Evolutionary conservation across 1,140 invertebrate genomes (phyloP), one percentile per base, ranked within the genome.

Genomic region (Ctenoplectra terminalis): DNA sequence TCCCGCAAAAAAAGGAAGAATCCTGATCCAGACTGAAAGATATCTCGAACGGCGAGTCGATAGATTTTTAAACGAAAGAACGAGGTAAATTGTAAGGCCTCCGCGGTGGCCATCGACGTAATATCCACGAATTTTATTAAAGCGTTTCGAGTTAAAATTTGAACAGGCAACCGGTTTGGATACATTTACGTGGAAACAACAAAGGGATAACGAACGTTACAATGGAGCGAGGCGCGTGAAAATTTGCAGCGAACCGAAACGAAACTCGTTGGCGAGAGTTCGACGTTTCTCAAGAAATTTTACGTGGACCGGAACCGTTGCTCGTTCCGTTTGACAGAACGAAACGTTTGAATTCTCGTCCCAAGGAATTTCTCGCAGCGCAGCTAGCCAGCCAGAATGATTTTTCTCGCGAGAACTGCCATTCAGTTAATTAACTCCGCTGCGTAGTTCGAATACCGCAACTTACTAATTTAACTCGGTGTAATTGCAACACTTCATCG

Each of bases 361-460:
- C 15, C 2, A 63, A n/a, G 46, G 40, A 56, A 43, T 60, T 70
- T 58, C 50, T 23, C 74, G 40, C 37, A 1, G 26, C n/a, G 37
- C 2, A 20, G 11, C 50, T n/a, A n/a, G 29, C 29, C 50, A 8
- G 20, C n/a, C 17, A 37, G n/a, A 29, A 71, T 63, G 50, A 63
- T 73, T 73, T 73, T 73, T 40, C 60, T 73, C 75, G 54, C 66
- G 17, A 20, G n/a, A 58, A 23, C 52, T 40, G 52, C 48, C 56
- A 73, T n/a, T n/a, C n/a, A n/a, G n/a, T 80, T 73, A 73, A 80
- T 80, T 80, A 80, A 73, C 58, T 70, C 34, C 13, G n/a, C 29
- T 4, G 34, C 67, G 34, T 61, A 60, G 5, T 48, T 72, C 76
- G 58, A 79, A 79, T 79, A 63, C 67, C 58, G 29, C 31, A 31